A percentile compares a stretch with the other conserved stretches of the same genome.
These are phyloP conservation scores for Coenonympha arcania DNA, from an alignment of 2,888 invertebrate species.

Conservation along the genomic window DNA sequence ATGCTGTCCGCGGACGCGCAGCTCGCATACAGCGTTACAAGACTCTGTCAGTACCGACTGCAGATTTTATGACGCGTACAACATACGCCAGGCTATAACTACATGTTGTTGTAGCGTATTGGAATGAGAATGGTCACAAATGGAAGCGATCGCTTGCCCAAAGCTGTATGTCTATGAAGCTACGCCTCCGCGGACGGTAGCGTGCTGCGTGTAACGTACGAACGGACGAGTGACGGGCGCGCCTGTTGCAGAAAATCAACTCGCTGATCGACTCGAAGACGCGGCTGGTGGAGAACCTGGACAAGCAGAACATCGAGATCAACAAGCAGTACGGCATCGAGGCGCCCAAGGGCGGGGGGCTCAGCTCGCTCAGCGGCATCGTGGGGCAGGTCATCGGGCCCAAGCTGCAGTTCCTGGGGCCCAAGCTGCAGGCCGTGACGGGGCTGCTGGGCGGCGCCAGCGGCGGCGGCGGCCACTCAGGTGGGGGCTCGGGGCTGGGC, in stretches of 20 bases:
- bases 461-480: slow-evolving; percentile 74
- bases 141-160: no score
- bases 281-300: slow-evolving; percentile 78
- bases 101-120: no score
- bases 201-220: no score
- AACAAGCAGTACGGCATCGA: slow-evolving; percentile 84
- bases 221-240: slow-evolving; percentile 8
- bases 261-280: slow-evolving; percentile 87
- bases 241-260: slow-evolving; percentile 82
- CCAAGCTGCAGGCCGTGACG: slow-evolving; percentile 75
- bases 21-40: no score
- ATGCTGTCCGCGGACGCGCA: no score
- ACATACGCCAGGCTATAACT: no score
- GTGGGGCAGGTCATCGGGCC: slow-evolving; percentile 81
- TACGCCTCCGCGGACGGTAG: no score
- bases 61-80: no score
- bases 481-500: slow-evolving; percentile 66
- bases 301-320: slow-evolving; percentile 81
- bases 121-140: no score
- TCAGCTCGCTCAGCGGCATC: slow-evolving; percentile 75
- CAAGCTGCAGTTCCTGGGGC: slow-evolving; percentile 79
- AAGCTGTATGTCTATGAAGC: no score
- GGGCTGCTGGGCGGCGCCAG: slow-evolving; percentile 72
- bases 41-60: no score
- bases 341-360: slow-evolving; percentile 76